phyloP scores from a whole-genome alignment of 2,888 invertebrate species.

The Andrena praecox region DNA sequence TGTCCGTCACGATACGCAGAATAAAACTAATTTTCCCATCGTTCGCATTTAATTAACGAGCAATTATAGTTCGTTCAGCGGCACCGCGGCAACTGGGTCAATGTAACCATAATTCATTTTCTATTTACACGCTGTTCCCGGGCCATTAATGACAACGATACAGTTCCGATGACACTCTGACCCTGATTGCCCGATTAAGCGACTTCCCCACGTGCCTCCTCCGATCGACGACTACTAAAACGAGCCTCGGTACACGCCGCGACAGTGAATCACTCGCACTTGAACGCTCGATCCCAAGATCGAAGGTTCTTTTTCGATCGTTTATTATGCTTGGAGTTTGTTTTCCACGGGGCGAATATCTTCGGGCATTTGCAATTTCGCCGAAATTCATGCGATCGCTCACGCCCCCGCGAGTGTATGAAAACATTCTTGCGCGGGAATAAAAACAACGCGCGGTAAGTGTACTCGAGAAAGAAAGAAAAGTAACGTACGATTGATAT shows the following conservation, averaged over 20 bases:
- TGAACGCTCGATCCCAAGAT: not conserved
- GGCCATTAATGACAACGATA: conserved; percentile 56
- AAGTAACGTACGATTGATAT: conserved; percentile 14
- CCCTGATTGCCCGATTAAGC: conserved; percentile 65
- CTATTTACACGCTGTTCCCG: conserved; percentile 32
- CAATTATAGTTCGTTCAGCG: not conserved
- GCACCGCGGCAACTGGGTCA: conserved; percentile 28
- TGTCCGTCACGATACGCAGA: not conserved
- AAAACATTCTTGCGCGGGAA: not conserved
- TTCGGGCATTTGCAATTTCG: not conserved
- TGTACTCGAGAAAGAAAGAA: not conserved
- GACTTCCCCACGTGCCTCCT: conserved; percentile 24
- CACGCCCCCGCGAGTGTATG: not conserved
- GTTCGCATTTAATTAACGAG: not conserved
- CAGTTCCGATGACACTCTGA: conserved; percentile 69
- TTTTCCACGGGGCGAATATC: not conserved
- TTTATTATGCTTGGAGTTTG: not conserved
- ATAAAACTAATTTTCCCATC: conserved; percentile 2
- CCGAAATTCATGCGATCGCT: not conserved
- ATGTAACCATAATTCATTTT: conserved; percentile 34
- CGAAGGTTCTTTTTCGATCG: not conserved
- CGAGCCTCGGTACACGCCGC: not conserved
- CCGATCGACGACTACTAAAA: not conserved
- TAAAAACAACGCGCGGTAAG: not conserved
- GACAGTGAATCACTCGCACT: conserved; percentile 16